Evolutionary conservation across 2,888 invertebrate genomes (phyloP), one percentile per base, ranked within the genome.

Genomic region (Chrysina gloriosa): DNA sequence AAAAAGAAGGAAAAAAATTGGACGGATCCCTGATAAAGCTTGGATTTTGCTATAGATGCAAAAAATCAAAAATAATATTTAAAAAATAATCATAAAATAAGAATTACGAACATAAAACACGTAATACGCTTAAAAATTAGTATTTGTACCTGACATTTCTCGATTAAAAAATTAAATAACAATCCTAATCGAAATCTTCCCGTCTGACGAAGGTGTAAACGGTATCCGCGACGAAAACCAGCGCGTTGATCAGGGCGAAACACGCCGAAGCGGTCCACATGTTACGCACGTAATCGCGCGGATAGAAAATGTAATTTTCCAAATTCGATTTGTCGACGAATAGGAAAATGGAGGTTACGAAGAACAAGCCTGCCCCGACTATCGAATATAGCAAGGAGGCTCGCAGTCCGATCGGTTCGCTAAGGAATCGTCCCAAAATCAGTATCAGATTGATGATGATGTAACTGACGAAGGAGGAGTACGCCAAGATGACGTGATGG

Each of bases 221-320:
- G 27, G 89, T 86, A 77, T 91, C 91, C 7, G 86, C 77, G 50
- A 88, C 84, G 78, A 90, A 90, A 7, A 89, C 85, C 0, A 84
- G 80, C 0, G 87, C 87, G 75, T 89, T 87, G 63, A 89, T 78
- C 69, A 89, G 86, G 6, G 90, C 86, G 75, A 90, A 89, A 31
- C 90, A 85, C 23, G 89, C 88, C 0, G 89, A 88, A 1, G 89
- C 85, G 70, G 89, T 86, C 76, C 91, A 84, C 82, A 91, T 88
- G 75, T 90, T 89, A 83, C 90, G 86, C 23, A 79, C 66, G 76
- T 90, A 87, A 76, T 87, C 87, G 78, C 89, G 88, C 7, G 90
- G 89, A 72, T 88, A 87, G 72, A 88, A 85, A 64, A 84, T 80
- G 67, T 84, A 84, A 74, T 84, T 84, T 65, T 83, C 82, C 54